Base-by-base conservation (phyloP, 2,888 invertebrate genomes). In the Pycnomerus fuliginosus region DNA sequence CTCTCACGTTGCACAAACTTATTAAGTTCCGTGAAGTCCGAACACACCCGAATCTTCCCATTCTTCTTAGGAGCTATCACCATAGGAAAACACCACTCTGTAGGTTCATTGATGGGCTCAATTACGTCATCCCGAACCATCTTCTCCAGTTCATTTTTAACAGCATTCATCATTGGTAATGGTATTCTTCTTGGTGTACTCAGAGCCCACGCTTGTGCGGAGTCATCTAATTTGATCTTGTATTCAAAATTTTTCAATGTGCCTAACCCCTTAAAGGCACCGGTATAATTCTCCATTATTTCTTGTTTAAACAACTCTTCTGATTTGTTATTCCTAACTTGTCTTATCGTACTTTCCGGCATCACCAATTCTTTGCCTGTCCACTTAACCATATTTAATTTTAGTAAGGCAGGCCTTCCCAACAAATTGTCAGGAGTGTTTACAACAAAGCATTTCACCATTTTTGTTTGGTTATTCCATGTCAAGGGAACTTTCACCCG, bases 31-130 rank as follows among this genome's bases (percentile, higher is more conserved):
- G 58, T 61, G 25, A 50, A 60, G 39, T 65, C 64, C 3, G 54
- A 45, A 36, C 62, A 65, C 7, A 64, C 13, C n/a, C 62, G 24
- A n/a, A 64, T 38, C 16, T 43, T 29, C 2, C 28, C 35, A n/a
- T 29, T 41, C 11, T 43, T 52, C 45, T 65, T 64, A 3, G 50
- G 53, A 0, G 61, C 65, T 2, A 62, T 55, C 1, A 70, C 69
- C 40, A 69, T 62, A 1, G 61, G 61, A 7, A 62, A 56, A 39
- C 65, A 68, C 66, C 66, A 69, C 1, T 57, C 61, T 2, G 65
- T 67, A 3, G 61, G 60, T 37, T 52, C 41, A 8, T 61, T 52
- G 1, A 69, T 61, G 3, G 50, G 36, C 17, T 50, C 50, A 29
- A 69, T 67, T 1, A 68, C 56, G 2, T 48, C 58, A 22, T 51